phyloP scores from a whole-genome alignment of 2,113 vertebrate genomes.

The Falcunculus frontatus region DNA sequence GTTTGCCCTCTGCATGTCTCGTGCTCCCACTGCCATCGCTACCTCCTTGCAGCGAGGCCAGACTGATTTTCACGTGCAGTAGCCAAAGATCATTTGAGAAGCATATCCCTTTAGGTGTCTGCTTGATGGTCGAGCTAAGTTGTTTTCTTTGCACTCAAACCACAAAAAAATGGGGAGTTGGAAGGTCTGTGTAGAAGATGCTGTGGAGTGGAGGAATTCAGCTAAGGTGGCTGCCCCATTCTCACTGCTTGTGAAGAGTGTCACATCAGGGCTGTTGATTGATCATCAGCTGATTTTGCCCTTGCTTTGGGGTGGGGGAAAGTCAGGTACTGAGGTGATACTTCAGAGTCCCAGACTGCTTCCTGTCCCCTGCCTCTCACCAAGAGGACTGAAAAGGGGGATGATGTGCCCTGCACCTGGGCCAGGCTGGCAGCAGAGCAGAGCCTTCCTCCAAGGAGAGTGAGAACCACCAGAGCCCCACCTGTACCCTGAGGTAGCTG shows the following conservation, averaged over 20 bases:
- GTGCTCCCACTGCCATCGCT: not conserved
- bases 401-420: not conserved
- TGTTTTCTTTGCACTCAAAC: not conserved
- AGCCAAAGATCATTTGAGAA: not conserved
- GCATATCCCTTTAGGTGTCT: not conserved
- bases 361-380: not conserved
- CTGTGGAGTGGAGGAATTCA: not conserved
- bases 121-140: not conserved
- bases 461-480: not conserved
- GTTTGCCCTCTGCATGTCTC: not conserved
- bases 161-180: not conserved
- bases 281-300: not conserved
- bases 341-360: not conserved
- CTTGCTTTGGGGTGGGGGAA: not conserved
- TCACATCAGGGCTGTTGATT: not conserved
- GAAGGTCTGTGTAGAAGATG: not conserved
- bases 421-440: not conserved
- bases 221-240: rapidly evolving
- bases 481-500: not conserved
- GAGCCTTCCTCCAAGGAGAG: not conserved
- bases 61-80: not conserved
- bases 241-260: not conserved
- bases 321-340: too few relatives aligned
- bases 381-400: not conserved
- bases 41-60: not conserved